phyloP scores from a whole-genome alignment of 2,797 vertebrate species.

The Prionace glauca region DNA sequence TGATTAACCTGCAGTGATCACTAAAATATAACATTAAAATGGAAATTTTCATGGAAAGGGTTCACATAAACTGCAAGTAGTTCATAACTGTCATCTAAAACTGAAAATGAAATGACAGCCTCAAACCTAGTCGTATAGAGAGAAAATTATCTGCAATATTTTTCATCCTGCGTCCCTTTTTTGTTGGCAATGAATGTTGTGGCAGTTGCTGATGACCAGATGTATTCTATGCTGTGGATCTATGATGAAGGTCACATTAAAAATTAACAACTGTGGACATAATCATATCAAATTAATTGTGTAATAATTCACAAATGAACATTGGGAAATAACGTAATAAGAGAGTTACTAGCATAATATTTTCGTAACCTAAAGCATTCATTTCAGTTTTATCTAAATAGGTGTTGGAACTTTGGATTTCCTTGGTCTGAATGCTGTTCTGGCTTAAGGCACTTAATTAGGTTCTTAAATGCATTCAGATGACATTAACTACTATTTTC shows the following conservation, averaged over 20 bases:
- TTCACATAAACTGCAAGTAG: not conserved
- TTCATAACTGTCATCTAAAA: not conserved
- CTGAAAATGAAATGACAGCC: not conserved
- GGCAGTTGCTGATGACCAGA: constrained; percentile 16
- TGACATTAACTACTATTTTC: not conserved
- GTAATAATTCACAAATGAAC: constrained; percentile 11
- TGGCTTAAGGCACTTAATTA: not conserved
- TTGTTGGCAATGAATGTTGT: not conserved
- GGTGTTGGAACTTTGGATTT: not conserved
- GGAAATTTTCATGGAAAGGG: not conserved
- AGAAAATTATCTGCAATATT: not conserved
- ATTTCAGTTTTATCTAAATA: constrained; percentile 5
- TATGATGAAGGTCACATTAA: not conserved
- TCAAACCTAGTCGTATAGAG: not conserved
- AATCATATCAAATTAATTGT: constrained; percentile 19
- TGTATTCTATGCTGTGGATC: not conserved
- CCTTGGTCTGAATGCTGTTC: not conserved
- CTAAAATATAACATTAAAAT: not conserved
- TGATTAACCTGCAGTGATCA: not conserved
- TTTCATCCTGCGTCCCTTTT: not conserved
- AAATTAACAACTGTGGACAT: constrained; percentile 15
- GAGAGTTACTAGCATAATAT: not conserved
- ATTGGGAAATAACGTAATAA: constrained; percentile 1
- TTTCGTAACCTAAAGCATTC: not conserved
- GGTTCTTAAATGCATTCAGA: not conserved